Evolutionary conservation across 2,113 vertebrate genomes (phyloP).

Genomic region (Zingel zingel): DNA sequence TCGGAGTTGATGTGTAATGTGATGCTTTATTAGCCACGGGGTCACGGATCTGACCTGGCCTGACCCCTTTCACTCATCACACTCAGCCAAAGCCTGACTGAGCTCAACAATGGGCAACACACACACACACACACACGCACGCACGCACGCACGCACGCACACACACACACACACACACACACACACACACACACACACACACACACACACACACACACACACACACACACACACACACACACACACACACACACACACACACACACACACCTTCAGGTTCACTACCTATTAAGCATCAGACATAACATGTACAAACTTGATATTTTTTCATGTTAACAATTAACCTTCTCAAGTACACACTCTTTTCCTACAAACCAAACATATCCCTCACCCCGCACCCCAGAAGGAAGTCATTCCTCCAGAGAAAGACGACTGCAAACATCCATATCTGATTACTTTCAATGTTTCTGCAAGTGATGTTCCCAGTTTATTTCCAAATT

Average conservation of each 20-base stretch:
- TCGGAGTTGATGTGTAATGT: slow-evolving; percentile 59
- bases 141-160: slow-evolving; percentile 24
- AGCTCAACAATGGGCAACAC: slow-evolving; percentile 52
- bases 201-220: slow-evolving; percentile 25
- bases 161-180: slow-evolving; percentile 23
- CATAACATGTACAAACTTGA: slow-evolving; percentile 69
- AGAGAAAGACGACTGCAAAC: slow-evolving; percentile 47
- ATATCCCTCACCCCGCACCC: slow-evolving; percentile 31
- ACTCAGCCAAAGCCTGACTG: slow-evolving; percentile 33
- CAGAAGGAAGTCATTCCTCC: slow-evolving; percentile 48
- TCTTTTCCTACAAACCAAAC: slow-evolving; percentile 41
- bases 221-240: slow-evolving; percentile 12
- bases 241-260: slow-evolving; percentile 19
- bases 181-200: slow-evolving; percentile 24
- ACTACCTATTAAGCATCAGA: slow-evolving; percentile 53
- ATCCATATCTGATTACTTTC: slow-evolving; percentile 30
- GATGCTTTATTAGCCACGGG: slow-evolving; percentile 75
- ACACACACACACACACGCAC: slow-evolving; percentile 25
- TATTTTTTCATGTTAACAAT: slow-evolving; percentile 69
- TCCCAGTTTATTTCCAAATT: slow-evolving; percentile 44
- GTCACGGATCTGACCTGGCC: slow-evolving; percentile 67
- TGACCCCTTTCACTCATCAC: slow-evolving; percentile 66
- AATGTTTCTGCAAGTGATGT: slow-evolving; percentile 28
- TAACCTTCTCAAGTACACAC: slow-evolving; percentile 59
- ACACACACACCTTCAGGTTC: slow-evolving; percentile 29